These are phyloP conservation scores for Dinoponera quadriceps DNA, from an alignment of 1,140 invertebrate species.

Conservation along the genomic window DNA sequence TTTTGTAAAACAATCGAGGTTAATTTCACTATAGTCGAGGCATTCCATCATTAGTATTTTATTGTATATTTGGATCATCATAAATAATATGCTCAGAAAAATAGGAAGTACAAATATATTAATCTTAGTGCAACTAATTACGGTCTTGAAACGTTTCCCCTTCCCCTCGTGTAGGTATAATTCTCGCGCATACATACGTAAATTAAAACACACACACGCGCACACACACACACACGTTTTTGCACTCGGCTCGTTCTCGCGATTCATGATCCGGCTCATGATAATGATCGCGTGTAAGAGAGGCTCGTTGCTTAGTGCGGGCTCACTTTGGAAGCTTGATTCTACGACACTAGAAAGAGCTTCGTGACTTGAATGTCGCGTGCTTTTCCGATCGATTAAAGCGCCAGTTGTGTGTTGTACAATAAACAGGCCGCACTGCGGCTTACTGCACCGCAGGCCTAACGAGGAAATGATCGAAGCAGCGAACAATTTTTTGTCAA, in stretches of 20 bases:
- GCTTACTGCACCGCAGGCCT: background rate
- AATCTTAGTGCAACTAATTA: slow-evolving; percentile 60
- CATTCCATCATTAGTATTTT: slow-evolving; percentile 60
- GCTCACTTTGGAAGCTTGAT: slow-evolving; percentile 64
- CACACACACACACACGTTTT: too few relatives aligned
- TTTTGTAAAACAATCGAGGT: slow-evolving; percentile 72
- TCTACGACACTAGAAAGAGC: slow-evolving; percentile 14
- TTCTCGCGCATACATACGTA: slow-evolving; percentile 31
- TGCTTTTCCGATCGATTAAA: slow-evolving; percentile 58
- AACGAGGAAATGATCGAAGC: slow-evolving; percentile 17
- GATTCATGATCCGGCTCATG: slow-evolving; percentile 30
- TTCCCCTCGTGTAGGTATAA: slow-evolving; percentile 47
- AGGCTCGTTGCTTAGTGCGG: slow-evolving; percentile 22
- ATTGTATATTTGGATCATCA: slow-evolving; percentile 62
- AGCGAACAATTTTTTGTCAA: slow-evolving; percentile 16
- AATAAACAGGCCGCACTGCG: slow-evolving; percentile 29
- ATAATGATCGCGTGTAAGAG: slow-evolving; percentile 47
- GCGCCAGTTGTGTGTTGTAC: slow-evolving; percentile 38
- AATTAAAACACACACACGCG: slow-evolving; percentile 45
- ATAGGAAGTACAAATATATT: slow-evolving; percentile 72
- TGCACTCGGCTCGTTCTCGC: background rate
- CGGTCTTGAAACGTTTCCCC: slow-evolving; percentile 59
- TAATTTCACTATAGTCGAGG: slow-evolving; percentile 58
- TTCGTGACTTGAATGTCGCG: slow-evolving; percentile 51
- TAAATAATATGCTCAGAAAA: slow-evolving; percentile 69